phyloP scores from a whole-genome alignment of 35 echinoderm and acorn worm genomes.

The Ophiothrix spiculata region DNA sequence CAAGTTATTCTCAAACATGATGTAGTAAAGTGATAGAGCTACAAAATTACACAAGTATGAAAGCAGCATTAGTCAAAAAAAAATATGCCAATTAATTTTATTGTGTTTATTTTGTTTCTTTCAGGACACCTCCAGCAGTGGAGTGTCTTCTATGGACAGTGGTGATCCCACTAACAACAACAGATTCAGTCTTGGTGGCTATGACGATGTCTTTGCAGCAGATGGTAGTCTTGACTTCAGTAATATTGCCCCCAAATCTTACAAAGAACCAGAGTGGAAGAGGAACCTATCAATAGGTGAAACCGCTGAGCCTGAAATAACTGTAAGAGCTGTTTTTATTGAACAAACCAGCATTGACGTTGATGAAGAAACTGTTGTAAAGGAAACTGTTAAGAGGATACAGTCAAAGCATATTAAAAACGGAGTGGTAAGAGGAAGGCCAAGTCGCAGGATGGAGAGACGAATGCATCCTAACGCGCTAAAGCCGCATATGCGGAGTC shows the following conservation, averaged over 20 bases:
- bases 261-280: background rate
- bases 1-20: too few species aligned
- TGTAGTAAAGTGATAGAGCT: too few species aligned
- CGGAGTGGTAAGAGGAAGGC: background rate
- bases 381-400: background rate
- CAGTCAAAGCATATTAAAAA: too few species aligned
- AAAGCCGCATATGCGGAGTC: background rate
- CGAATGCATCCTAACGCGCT: background rate
- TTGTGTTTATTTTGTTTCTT: background rate
- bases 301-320: background rate
- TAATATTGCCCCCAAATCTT: background rate
- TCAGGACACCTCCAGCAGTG: background rate
- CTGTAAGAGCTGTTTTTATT: background rate
- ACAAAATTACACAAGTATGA: too few species aligned
- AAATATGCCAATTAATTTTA: too few species aligned
- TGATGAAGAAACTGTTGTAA: background rate
- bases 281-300: background rate
- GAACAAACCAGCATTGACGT: background rate
- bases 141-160: slow-evolving; percentile 14
- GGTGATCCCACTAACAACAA: slow-evolving; percentile 3
- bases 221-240: background rate
- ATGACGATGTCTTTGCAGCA: background rate
- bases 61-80: too few species aligned
- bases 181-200: background rate
- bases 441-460: background rate